phyloP scores from a whole-genome alignment of 2,888 invertebrate species.

The Drosophila multiciliata region DNA sequence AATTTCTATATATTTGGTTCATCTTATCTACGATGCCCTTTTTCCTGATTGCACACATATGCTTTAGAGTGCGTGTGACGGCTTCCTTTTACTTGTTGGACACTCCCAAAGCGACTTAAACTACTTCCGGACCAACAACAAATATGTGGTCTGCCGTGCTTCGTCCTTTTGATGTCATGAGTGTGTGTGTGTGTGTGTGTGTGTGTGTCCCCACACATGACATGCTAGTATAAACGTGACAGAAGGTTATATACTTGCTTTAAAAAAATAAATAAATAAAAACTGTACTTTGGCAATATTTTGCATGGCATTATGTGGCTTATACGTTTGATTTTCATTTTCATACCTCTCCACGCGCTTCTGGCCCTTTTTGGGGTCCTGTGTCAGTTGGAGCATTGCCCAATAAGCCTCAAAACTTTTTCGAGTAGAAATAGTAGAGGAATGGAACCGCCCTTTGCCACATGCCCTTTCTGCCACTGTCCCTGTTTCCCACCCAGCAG shows the following conservation, averaged over 20 bases:
- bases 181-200: background rate
- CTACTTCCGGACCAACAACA: slow-evolving; percentile 38
- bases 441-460: slow-evolving; percentile 2
- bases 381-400: slow-evolving; percentile 42
- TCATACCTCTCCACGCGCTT: background rate
- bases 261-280: slow-evolving; percentile 52
- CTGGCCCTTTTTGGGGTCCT: background rate
- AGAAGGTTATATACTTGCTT: slow-evolving; percentile 32
- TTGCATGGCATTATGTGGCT: slow-evolving; percentile 70
- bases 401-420: slow-evolving; percentile 56
- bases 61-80: slow-evolving; percentile 17
- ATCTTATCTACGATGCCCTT: slow-evolving; percentile 26
- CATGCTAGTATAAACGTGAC: slow-evolving; percentile 19
- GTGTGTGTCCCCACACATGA: slow-evolving; percentile 9
- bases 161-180: slow-evolving; percentile 54
- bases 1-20: slow-evolving; percentile 34
- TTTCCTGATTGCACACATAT: slow-evolving; percentile 38
- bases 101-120: slow-evolving; percentile 31
- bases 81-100: slow-evolving; percentile 60
- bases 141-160: slow-evolving; percentile 38
- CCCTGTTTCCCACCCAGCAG: slow-evolving; percentile 1
- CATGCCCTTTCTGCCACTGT: background rate
- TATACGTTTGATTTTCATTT: slow-evolving; percentile 43
- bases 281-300: slow-evolving; percentile 67
- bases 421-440: slow-evolving; percentile 52